Evolutionary conservation across 2,888 invertebrate genomes (phyloP).

Genomic region (Oscheius onirici): DNA sequence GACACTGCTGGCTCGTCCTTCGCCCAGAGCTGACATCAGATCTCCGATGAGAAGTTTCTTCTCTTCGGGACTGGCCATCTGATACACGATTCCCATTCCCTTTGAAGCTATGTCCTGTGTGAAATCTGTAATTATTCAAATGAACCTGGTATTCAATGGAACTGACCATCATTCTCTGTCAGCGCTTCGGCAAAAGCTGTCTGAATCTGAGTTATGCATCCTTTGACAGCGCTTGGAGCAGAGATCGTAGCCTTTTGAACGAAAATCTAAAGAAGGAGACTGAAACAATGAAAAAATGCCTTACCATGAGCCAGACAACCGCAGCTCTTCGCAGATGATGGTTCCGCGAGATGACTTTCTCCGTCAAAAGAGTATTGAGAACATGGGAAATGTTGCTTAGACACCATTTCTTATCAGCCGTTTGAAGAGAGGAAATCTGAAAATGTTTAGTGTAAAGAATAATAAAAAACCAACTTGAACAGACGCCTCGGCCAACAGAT

Average conservation of each 20-base stretch:
- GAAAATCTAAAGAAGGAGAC: conserved; percentile 32
- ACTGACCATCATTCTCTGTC: conserved; percentile 54
- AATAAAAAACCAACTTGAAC: conserved; percentile 7
- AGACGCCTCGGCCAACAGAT: conserved; percentile 22
- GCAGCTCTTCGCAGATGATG: conserved; percentile 57
- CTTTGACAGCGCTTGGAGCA: conserved; percentile 16
- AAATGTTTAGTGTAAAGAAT: not conserved
- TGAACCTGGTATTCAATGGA: not conserved
- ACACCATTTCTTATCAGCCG: conserved; percentile 5
- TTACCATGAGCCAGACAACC: conserved; percentile 55
- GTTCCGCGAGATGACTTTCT: conserved; percentile 42
- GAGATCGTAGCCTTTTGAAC: conserved; percentile 36
- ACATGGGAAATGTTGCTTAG: not conserved
- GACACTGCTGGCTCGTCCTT: conserved; percentile 73
- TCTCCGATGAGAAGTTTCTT: conserved; percentile 80
- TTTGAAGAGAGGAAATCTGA: not conserved
- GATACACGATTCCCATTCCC: conserved; percentile 87
- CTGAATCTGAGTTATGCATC: conserved; percentile 41
- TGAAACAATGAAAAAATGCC: not conserved
- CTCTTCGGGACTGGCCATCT: conserved; percentile 81
- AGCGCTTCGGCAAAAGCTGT: conserved; percentile 58
- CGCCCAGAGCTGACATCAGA: conserved; percentile 82
- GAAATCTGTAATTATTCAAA: conserved; percentile 79
- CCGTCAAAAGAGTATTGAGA: conserved; percentile 2
- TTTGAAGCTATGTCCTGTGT: conserved; percentile 85